Base-by-base conservation (phyloP, 2,888 invertebrate species). In the Lottia scabra region DNA sequence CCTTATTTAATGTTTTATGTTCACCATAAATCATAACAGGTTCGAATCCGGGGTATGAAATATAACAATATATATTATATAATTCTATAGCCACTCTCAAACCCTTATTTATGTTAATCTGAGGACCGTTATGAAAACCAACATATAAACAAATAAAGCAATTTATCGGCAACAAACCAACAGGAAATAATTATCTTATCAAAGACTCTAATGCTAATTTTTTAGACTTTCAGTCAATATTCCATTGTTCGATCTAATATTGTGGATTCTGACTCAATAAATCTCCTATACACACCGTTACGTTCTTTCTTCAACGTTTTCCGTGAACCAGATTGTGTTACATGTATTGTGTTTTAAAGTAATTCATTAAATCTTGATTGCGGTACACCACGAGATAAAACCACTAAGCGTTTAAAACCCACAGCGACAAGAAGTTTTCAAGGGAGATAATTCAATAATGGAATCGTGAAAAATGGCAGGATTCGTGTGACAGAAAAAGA, bases 181-280 rank as follows among this genome's bases (percentile, higher is more conserved):
- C 68, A 30, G 26, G 46, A 44, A 63, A 43, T 69, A 48, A 69
- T 69, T 69, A 63, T 44, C 45, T 63, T 69, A 69, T 63, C 43
- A 63, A 69, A 26, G 45, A 44, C 38, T 63, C 5, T 45, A 63
- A 69, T 69, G 68, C 63, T 43, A 69, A 69, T 69, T 63, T 69
- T 62, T 63, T 62, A 69, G 23, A 56, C 19, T 23, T 56, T 56
- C 19, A 56, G 56, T 56, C 56, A 56, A 56, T 56, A 56, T 56
- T 23, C 56, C 56, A 56, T 56, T 56, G 56, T 56, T 56, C 19
- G 23, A 23, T 56, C 56, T 56, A 23, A 23, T 23, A 56, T 56
- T 56, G 56, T 56, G 56, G 23, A 56, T 56, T 56, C 19, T 56
- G 56, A 56, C 56, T 56, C 56, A 56, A 23, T 56, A 56, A 56